Percentiles rank a stretch among this genome's conserved stretches.
Conservation (phyloP, 2,113 vertebrate species). For the Calonectris borealis region DNA sequence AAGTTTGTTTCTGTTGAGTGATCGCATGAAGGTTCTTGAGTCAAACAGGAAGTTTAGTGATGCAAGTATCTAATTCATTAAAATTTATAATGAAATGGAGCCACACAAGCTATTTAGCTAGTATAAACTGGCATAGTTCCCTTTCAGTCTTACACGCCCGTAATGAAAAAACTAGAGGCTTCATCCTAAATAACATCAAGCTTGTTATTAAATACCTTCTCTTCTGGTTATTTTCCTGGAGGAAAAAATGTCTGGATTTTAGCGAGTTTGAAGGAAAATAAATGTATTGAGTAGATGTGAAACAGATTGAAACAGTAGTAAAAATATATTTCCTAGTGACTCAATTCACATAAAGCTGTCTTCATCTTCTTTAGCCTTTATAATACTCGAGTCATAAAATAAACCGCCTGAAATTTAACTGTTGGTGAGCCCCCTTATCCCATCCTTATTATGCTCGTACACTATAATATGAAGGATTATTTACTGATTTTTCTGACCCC, state of each 20-base stretch:
- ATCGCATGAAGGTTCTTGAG: not conserved
- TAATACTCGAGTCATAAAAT: not conserved
- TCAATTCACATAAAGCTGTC: constrained; percentile 29
- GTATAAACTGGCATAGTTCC: not conserved
- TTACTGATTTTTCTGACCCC: not conserved
- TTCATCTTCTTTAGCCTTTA: constrained; percentile 42
- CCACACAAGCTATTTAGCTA: not conserved
- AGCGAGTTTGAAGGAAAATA: constrained; percentile 7
- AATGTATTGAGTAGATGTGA: constrained; percentile 10
- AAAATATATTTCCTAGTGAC: constrained; percentile 40
- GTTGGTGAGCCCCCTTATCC: not conserved
- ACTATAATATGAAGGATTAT: not conserved
- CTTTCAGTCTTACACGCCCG: not conserved
- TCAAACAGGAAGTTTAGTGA: not conserved
- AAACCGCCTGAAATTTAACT: not conserved
- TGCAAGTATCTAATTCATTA: not conserved
- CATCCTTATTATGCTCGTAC: not conserved
- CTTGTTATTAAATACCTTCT: not conserved
- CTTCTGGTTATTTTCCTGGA: not conserved
- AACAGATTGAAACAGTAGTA: constrained; percentile 44
- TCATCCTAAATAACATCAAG: not conserved
- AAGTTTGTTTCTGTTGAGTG: not conserved
- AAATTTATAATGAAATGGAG: not conserved
- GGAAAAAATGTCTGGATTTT: not conserved
- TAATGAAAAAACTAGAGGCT: not conserved